phyloP scores from a whole-genome alignment of 2,888 invertebrate species.

The Invenusta paracnida region DNA sequence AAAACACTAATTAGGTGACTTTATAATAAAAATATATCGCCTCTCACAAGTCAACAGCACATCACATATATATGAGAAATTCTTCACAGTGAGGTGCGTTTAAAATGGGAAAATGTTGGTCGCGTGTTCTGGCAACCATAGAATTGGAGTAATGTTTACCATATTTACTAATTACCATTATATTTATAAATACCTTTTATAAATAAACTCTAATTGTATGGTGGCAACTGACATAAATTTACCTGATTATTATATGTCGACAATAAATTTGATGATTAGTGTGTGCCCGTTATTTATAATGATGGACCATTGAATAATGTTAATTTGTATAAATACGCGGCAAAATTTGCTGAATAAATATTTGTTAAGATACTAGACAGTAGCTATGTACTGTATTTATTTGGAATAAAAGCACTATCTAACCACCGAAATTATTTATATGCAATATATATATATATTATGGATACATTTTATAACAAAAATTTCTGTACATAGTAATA shows the following conservation, averaged over 20 bases:
- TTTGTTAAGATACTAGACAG: background rate
- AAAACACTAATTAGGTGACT: background rate
- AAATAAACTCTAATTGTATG: too few relatives aligned
- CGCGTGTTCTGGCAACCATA: too few relatives aligned
- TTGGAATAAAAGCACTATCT: background rate
- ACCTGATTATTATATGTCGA: background rate
- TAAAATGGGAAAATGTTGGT: too few relatives aligned
- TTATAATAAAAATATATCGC: background rate
- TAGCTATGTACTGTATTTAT: background rate
- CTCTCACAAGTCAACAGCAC: too few relatives aligned
- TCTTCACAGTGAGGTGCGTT: too few relatives aligned
- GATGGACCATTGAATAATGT: background rate
- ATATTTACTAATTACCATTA: too few relatives aligned
- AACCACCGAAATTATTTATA: background rate
- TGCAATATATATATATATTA: background rate
- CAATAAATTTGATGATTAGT: background rate
- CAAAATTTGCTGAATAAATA: background rate
- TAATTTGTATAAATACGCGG: background rate
- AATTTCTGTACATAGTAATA: too few relatives aligned
- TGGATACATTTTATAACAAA: too few relatives aligned
- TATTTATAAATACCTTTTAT: too few relatives aligned
- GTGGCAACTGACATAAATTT: too few relatives aligned
- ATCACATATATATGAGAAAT: too few relatives aligned
- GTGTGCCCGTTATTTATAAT: background rate
- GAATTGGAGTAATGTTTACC: too few relatives aligned